phyloP scores from a whole-genome alignment of 2,113 vertebrate species.

The Chlorodrepanis virens region DNA sequence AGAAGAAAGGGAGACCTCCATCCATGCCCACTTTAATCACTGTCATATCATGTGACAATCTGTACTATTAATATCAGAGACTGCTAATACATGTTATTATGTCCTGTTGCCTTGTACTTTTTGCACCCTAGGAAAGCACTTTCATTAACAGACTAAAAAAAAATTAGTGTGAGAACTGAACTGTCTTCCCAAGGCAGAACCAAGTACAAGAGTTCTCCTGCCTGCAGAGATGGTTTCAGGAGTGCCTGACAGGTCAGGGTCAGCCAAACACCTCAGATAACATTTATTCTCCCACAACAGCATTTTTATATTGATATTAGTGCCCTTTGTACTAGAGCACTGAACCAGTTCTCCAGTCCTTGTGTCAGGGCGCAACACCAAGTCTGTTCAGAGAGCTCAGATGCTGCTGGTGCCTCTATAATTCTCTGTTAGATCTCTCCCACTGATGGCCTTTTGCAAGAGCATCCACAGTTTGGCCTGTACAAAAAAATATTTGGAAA shows the following conservation, averaged over 20 bases:
- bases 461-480: background rate
- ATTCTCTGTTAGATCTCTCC: background rate
- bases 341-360: background rate
- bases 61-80: constrained; percentile 79
- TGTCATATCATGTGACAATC: constrained; percentile 73
- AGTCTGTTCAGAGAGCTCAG: background rate
- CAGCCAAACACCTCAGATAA: background rate
- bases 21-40: constrained; percentile 74
- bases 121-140: constrained; percentile 65
- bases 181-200: background rate
- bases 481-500: background rate
- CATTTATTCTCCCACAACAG: background rate
- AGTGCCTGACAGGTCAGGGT: background rate
- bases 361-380: background rate
- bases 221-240: background rate
- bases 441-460: background rate
- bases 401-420: background rate
- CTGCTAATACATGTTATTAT: constrained; percentile 66
- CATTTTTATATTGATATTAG: background rate
- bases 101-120: constrained; percentile 35
- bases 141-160: constrained; percentile 51
- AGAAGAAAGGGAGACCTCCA: constrained; percentile 70
- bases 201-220: background rate
- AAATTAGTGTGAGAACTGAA: background rate
- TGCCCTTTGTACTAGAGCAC: background rate